Evolutionary conservation across 2,797 vertebrate species (phyloP), one percentile per base, ranked within the genome.

Genomic region (Meriones psammophilus): DNA sequence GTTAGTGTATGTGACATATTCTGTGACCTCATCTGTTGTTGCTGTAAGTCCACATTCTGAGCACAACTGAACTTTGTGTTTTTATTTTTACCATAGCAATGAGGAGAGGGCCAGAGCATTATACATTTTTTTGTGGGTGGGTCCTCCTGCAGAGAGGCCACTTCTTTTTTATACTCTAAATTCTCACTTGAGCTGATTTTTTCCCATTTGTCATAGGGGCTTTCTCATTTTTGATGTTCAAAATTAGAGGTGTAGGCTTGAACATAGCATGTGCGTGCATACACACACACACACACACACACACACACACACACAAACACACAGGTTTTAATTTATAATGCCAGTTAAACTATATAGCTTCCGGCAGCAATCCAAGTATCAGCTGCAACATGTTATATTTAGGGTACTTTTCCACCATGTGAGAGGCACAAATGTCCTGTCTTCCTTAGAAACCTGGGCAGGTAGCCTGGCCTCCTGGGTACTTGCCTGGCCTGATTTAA

Each of bases 341-440:
- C 3, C 28, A 88, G 13, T 77, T 76, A 85, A 89, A 66, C 46
- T 73, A 83, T 76, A 26, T 3, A 33, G 24, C 76, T 42, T n/a
- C 0, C 62, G 64, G 81, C 10, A 76, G 24, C 28, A n/a, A 91
- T 54, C 66, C 33, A 4, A 2, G 14, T 5, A 66, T 71, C 66
- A 56, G 33, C n/a, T 85, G 73, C n/a, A n/a, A 0, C 36, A 22
- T 79, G 46, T 69, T 97, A 7, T 64, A 36, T 91, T 94, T 81
- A 54, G 74, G 95, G 97, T 97, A 97, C 42, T 97, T 98, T 97
- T 98, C 97, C 97, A 97, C 79, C 56, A 50, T 36, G 74, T 87
- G 73, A 56, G 83, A 96, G 50, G 93, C 6, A 6, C 85, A 93
- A 89, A 81, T 97, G 79, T 78, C 93, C 71, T 50, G 22, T 95